These are phyloP conservation scores for Frankliniella fusca DNA, from an alignment of 2,888 invertebrate genomes.

Conservation along the genomic window DNA sequence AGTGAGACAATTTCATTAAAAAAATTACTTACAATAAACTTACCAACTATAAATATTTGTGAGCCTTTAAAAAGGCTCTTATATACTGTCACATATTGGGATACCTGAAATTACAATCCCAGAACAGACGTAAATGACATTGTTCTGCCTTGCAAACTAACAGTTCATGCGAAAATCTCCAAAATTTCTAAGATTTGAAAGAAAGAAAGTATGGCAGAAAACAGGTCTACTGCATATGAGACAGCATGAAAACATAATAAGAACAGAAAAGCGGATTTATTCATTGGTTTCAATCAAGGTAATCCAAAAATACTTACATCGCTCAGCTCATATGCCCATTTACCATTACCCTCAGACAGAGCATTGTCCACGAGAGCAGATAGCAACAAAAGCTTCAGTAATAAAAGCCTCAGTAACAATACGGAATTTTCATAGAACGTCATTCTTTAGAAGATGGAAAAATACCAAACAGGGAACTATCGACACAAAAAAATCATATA, in stretches of 20 bases:
- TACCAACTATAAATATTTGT: conserved; percentile 64
- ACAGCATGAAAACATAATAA: conserved; percentile 20
- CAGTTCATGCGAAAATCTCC: conserved; percentile 34
- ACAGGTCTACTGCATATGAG: not conserved
- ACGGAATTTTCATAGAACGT: not conserved
- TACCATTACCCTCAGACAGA: conserved; percentile 47
- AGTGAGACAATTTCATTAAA: conserved; percentile 24
- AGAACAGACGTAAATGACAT: conserved; percentile 30
- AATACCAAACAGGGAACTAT: no score
- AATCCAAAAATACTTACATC: conserved; percentile 48
- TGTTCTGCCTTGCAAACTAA: conserved; percentile 31
- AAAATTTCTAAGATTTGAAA: conserved; percentile 32
- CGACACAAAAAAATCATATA: no score
- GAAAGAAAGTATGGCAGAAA: conserved; percentile 34
- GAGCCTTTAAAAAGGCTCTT: conserved; percentile 69
- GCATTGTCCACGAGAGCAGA: not conserved
- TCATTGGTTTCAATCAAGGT: no score
- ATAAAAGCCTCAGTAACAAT: not conserved
- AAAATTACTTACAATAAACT: conserved; percentile 47
- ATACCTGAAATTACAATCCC: conserved; percentile 48
- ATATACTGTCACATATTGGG: conserved; percentile 49
- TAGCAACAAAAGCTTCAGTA: not conserved
- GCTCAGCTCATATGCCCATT: conserved; percentile 60
- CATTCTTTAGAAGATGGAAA: not conserved
- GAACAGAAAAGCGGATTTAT: conserved; percentile 27